Base-by-base conservation (phyloP, 2,113 vertebrate species). In the Chionomys nivalis region DNA sequence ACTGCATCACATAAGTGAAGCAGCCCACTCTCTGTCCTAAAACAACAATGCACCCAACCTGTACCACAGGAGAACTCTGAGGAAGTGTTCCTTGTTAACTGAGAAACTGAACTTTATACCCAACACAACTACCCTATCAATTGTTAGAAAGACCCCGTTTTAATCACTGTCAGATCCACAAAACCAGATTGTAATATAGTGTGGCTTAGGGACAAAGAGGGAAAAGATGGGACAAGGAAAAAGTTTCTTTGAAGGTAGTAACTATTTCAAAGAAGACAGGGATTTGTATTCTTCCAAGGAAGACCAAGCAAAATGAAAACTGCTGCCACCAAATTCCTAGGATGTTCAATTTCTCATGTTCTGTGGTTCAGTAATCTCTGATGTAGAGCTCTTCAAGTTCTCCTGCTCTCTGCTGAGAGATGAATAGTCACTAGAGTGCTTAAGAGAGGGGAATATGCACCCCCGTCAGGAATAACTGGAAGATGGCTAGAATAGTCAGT, bases 241-340 rank as follows among this genome's bases (percentile, higher is more conserved):
- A 86, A 52, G 16, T 70, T 82, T 7, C 16, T 90, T 94, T 61
- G 1, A 76, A 52, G 44, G 78, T n/a, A 44, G n/a, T 31, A 52
- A 47, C 73, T 93, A 7, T 23, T 42, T 39, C 13, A 76, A 94
- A 70, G 4, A 44, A 44, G 44, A 44, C 44, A 44, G 44, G 44
- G 5, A 44, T 79, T 88, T 72, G 10, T 49, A 44, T 90, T 42
- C 0, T 42, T 23, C 42, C 39, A 13, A 70, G 28, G 9, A 90
- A 70, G 49, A 96, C 36, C 58, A 72, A 91, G 28, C 24, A 44
- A 78, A 90, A 72, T 66, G 65, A 66, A 93, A 96, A 83, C 78
- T 16, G 12, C 31, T n/a, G 87, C 44, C 66, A 28, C 3, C 19
- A 49, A 6, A 7, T 65, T 94, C 85, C 28, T 66, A 61, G 70